Evolutionary conservation across 2,113 vertebrate genomes (phyloP).

Genomic region (Girardinichthys multiradiatus): DNA sequence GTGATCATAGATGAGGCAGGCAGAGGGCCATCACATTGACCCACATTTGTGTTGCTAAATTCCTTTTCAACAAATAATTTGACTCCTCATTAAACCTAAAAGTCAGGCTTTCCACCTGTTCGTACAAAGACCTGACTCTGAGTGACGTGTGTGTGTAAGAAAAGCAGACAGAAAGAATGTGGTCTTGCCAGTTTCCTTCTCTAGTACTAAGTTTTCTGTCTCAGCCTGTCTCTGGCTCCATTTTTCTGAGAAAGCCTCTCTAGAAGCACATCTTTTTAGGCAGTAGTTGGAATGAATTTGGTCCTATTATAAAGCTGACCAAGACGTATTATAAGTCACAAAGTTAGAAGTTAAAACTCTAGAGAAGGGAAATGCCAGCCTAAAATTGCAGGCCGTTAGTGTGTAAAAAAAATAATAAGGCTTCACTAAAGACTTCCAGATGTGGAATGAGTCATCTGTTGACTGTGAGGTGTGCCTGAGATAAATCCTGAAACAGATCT

Average conservation of each 20-base stretch:
- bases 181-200: background rate
- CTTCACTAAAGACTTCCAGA: background rate
- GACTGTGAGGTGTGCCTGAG: background rate
- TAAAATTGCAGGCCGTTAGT: background rate
- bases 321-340: background rate
- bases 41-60: too few species aligned
- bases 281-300: background rate
- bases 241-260: background rate
- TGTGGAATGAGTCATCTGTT: background rate
- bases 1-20: too few species aligned
- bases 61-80: too few species aligned
- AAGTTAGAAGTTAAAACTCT: background rate
- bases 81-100: background rate
- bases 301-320: background rate
- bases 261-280: background rate
- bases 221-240: background rate
- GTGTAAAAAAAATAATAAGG: background rate
- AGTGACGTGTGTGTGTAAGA: background rate
- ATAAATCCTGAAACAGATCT: background rate
- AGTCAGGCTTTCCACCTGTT: background rate
- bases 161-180: background rate
- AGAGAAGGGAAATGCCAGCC: background rate
- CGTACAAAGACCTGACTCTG: background rate
- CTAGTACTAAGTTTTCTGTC: background rate
- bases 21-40: too few species aligned